phyloP scores from a whole-genome alignment of 2,888 invertebrate genomes.

The Drosophila meridiana region DNA sequence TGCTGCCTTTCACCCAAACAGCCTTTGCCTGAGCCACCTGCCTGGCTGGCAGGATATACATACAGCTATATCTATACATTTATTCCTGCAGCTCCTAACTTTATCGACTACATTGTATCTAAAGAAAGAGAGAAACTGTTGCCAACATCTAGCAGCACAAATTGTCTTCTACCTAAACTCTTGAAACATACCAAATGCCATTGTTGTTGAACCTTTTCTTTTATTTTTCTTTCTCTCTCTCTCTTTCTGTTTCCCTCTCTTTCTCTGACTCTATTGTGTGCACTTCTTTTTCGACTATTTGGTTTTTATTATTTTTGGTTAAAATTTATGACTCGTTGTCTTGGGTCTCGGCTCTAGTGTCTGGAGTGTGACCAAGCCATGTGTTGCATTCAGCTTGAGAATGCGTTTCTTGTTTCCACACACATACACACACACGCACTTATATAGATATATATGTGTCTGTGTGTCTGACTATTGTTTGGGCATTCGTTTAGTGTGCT shows the following conservation, averaged over 20 bases:
- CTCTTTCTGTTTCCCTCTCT: conserved; percentile 6
- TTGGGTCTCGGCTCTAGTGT: conserved; percentile 28
- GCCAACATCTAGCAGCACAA: conserved; percentile 42
- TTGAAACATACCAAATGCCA: conserved; percentile 56
- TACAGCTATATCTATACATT: conserved; percentile 1
- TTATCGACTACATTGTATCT: conserved; percentile 55
- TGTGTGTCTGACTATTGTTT: conserved; percentile 61
- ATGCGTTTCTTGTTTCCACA: conserved; percentile 68
- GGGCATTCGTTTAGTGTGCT: conserved; percentile 59
- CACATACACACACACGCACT: neutral
- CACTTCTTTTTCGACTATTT: conserved; percentile 66
- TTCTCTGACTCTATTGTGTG: conserved; percentile 35
- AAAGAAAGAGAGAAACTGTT: conserved; percentile 20
- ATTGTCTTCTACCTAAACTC: conserved; percentile 62
- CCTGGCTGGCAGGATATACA: conserved; percentile 33
- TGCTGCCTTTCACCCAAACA: conserved; percentile 41
- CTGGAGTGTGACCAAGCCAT: conserved; percentile 66
- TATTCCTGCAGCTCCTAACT: conserved; percentile 28
- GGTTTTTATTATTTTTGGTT: conserved; percentile 77
- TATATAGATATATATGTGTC: neutral
- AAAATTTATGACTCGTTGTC: conserved; percentile 71
- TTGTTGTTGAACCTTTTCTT: conserved; percentile 56
- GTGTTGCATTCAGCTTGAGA: conserved; percentile 65
- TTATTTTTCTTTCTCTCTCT: conserved; percentile 38
- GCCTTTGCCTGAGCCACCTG: conserved; percentile 35